Evolutionary conservation across 2,888 invertebrate genomes (phyloP).

Genomic region (Caenorhabditis becei): DNA sequence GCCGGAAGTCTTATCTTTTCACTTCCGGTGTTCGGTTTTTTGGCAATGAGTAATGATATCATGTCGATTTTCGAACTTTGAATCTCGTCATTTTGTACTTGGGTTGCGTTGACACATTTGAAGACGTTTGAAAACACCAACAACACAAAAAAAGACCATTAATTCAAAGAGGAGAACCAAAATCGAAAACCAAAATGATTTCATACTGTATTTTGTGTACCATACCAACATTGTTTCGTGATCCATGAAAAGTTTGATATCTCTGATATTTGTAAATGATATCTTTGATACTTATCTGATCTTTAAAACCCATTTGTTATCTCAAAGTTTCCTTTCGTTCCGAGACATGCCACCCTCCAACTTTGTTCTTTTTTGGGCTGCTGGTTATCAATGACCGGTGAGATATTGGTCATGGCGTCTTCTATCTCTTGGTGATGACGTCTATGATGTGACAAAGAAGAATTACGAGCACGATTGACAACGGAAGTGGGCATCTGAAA

Average conservation of each 20-base stretch:
- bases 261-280: conserved; percentile 14
- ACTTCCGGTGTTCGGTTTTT: conserved; percentile 11
- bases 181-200: not conserved
- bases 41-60: not conserved
- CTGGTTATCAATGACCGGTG: conserved; percentile 58
- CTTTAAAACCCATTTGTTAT: conserved; percentile 1
- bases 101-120: too few species aligned
- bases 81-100: not conserved
- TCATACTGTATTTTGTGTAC: not conserved
- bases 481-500: not conserved
- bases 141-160: not conserved
- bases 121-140: not conserved
- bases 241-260: not conserved
- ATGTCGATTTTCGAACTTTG: too few species aligned
- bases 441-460: not conserved
- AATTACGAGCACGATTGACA: not conserved
- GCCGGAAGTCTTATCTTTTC: not conserved
- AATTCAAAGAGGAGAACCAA: not conserved
- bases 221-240: too few species aligned
- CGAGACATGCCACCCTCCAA: conserved; percentile 1
- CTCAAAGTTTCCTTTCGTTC: conserved; percentile 27
- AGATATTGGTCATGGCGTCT: conserved; percentile 25
- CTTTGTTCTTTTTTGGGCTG: too few species aligned
- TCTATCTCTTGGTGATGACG: not conserved
- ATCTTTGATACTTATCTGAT: conserved; percentile 45